phyloP scores from a whole-genome alignment of 2,888 invertebrate species.

The Caenorhabditis imperialis region DNA sequence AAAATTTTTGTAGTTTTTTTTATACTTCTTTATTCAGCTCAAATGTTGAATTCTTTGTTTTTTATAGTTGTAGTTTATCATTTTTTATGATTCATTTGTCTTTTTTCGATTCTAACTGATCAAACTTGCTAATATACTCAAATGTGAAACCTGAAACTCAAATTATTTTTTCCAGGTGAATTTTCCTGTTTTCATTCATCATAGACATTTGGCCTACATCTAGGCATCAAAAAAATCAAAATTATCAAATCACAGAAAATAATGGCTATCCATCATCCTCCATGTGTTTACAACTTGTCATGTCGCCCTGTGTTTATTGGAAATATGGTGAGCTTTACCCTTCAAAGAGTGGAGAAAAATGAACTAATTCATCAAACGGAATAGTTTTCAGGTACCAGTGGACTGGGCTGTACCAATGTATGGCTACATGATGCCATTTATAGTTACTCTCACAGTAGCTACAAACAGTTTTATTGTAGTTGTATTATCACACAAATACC shows the following conservation, averaged over 20 bases:
- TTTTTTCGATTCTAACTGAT: too few species aligned
- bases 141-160: too few species aligned
- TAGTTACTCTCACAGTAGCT: constrained; percentile 71
- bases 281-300: constrained; percentile 56
- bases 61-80: too few species aligned
- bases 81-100: too few species aligned
- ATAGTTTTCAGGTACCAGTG: constrained; percentile 69
- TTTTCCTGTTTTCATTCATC: constrained; percentile 13
- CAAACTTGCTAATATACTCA: too few species aligned
- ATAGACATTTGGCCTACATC: not conserved
- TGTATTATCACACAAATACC: constrained; percentile 72
- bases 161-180: too few species aligned
- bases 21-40: too few species aligned
- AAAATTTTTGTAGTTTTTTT: too few species aligned
- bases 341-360: too few species aligned
- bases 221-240: constrained; percentile 8
- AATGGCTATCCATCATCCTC: constrained; percentile 51
- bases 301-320: constrained; percentile 68
- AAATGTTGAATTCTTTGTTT: too few species aligned
- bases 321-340: constrained; percentile 60
- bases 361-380: not conserved
- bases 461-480: constrained; percentile 76
- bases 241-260: not conserved
- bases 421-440: constrained; percentile 76
- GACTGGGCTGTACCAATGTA: constrained; percentile 75